These are phyloP conservation scores for Eospalax fontanierii DNA, from an alignment of 2,797 vertebrate genomes.

Conservation along the genomic window DNA sequence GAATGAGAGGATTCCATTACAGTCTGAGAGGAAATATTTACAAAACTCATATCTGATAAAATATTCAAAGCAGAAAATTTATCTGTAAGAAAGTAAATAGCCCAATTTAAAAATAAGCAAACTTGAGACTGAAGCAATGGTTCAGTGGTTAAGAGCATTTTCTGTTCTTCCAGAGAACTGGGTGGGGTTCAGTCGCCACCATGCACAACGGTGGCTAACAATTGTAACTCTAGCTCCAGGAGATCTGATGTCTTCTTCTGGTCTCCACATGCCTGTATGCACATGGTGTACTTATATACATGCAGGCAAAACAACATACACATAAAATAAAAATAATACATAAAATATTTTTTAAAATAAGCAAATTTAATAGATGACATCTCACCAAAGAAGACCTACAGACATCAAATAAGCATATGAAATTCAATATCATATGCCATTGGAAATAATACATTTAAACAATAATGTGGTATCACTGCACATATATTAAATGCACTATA, in stretches of 20 bases:
- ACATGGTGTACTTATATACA: no score
- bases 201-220: no score
- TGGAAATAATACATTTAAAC: constrained; percentile 33
- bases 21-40: constrained; percentile 21
- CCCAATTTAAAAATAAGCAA: constrained; percentile 14
- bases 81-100: neutral
- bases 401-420: neutral
- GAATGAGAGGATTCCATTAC: neutral
- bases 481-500: neutral
- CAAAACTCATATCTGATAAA: constrained; percentile 35
- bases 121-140: neutral
- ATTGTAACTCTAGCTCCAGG: no score
- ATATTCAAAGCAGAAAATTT: constrained; percentile 7
- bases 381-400: neutral
- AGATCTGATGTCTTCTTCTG: no score
- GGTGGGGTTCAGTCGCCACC: no score
- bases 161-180: no score
- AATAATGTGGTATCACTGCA: neutral
- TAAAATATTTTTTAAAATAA: no score
- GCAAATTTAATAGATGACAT: neutral
- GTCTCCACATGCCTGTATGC: no score
- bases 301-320: no score
- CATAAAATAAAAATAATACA: no score
- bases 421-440: neutral
- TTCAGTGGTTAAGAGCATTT: no score